Conservation (phyloP, 2,113 vertebrate species). For the Phodopus roborovskii region DNA sequence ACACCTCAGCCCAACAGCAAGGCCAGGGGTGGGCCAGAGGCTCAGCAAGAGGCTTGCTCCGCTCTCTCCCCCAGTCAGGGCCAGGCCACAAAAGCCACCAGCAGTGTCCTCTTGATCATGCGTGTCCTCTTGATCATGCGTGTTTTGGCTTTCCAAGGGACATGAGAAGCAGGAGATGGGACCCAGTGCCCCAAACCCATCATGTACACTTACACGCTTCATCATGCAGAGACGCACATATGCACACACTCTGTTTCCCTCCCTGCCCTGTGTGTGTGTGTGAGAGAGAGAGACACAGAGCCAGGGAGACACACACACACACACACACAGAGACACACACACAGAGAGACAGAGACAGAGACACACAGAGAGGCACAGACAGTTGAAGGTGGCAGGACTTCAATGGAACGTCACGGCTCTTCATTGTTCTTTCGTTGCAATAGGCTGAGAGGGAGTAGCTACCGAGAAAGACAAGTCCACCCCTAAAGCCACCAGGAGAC, state of each 20-base stretch:
- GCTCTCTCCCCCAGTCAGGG: neutral
- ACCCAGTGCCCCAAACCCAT: neutral
- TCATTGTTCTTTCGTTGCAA: neutral
- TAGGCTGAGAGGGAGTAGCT: neutral
- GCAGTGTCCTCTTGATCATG: fast-evolving
- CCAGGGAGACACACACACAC: no score
- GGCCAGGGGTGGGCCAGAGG: neutral
- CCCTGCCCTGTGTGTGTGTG: no score
- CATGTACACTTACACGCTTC: neutral
- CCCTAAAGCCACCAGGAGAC: neutral
- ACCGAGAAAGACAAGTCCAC: neutral
- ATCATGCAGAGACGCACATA: no score
- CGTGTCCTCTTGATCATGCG: no score
- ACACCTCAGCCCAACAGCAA: neutral
- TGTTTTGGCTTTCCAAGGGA: neutral
- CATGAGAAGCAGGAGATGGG: neutral
- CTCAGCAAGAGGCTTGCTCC: neutral
- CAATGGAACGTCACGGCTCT: neutral
- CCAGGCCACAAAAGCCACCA: neutral
- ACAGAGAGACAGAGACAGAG: no score
- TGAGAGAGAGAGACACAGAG: no score
- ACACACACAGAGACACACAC: no score
- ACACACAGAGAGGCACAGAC: no score
- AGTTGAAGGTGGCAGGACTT: neutral
- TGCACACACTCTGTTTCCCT: no score